These are phyloP conservation scores for Sebastes wilsoni DNA, from an alignment of 2,797 vertebrate genomes.

Conservation along the genomic window DNA sequence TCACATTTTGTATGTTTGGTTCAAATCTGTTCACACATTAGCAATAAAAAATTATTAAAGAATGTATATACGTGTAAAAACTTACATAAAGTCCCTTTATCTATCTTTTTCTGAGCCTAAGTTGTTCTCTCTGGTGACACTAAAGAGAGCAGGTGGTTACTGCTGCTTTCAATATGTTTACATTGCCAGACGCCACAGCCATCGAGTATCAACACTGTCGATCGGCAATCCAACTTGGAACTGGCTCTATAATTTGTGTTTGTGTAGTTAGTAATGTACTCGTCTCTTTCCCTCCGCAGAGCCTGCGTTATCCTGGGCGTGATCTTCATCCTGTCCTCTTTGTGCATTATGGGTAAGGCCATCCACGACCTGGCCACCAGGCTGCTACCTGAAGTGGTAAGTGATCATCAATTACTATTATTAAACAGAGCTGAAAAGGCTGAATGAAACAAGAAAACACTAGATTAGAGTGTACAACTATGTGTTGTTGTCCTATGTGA, in stretches of 20 bases:
- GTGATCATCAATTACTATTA: not conserved
- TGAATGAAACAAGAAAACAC: not conserved
- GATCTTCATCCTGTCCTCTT: conserved; percentile 94
- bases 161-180: too few species aligned
- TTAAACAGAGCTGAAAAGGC: not conserved
- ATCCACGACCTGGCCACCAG: conserved; percentile 94
- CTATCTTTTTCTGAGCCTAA: not conserved
- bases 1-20: too few species aligned
- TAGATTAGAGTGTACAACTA: not conserved
- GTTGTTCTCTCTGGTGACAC: not conserved
- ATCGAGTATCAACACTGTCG: not conserved
- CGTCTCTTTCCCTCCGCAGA: conserved; percentile 73
- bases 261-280: not conserved
- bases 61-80: too few species aligned
- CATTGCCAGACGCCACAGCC: not conserved
- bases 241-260: not conserved
- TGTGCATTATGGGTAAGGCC: conserved; percentile 96
- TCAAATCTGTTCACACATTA: too few species aligned
- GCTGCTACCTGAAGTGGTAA: conserved; percentile 97
- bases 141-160: too few species aligned
- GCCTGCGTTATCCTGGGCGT: conserved; percentile 94
- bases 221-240: not conserved
- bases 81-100: too few species aligned
- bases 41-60: too few species aligned
- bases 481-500: not conserved